A percentile compares a stretch with the other conserved stretches of the same genome.
Conservation (phyloP, 92 coral and sea anemone species). For the Porites cylindrica region DNA sequence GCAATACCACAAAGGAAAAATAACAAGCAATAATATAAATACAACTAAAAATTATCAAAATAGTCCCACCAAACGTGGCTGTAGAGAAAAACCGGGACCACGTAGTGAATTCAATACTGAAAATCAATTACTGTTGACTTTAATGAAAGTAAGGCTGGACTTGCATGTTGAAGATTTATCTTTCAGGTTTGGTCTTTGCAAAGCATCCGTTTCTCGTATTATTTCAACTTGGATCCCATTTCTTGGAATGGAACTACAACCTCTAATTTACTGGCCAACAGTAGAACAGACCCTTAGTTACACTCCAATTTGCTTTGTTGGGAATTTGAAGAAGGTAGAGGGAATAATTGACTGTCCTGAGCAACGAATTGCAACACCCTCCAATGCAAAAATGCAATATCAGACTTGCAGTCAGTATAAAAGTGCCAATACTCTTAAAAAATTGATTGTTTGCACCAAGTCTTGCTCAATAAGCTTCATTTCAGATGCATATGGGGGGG, state of each 20-base stretch:
- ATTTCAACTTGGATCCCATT: conserved; percentile 7
- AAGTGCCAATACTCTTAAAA: conserved; percentile 21
- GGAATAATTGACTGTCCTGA: conserved; percentile 24
- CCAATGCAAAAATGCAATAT: not conserved
- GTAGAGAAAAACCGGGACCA: conserved; percentile 5
- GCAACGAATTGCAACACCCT: conserved; percentile 12
- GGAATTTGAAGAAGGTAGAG: conserved; percentile 7
- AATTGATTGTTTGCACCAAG: conserved; percentile 9
- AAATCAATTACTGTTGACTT: conserved; percentile 3
- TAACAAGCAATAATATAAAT: conserved; percentile 5
- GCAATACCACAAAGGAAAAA: conserved; percentile 30
- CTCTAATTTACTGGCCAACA: conserved; percentile 7
- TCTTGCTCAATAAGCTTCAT: conserved; percentile 9
- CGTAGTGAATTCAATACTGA: not conserved
- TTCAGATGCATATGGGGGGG: conserved; percentile 1
- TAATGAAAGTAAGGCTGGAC: conserved; percentile 9
- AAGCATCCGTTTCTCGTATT: not conserved
- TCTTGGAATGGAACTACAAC: conserved; percentile 6
- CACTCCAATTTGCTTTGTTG: not conserved
- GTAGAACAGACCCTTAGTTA: not conserved
- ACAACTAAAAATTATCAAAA: conserved; percentile 12
- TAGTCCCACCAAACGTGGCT: not conserved
- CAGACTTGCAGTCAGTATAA: conserved; percentile 14
- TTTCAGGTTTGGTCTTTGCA: not conserved
- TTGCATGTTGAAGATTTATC: conserved; percentile 17